Evolutionary conservation across 2,113 vertebrate genomes (phyloP), one percentile per base, ranked within the genome.

Genomic region (Phrynocephalus versicolor): DNA sequence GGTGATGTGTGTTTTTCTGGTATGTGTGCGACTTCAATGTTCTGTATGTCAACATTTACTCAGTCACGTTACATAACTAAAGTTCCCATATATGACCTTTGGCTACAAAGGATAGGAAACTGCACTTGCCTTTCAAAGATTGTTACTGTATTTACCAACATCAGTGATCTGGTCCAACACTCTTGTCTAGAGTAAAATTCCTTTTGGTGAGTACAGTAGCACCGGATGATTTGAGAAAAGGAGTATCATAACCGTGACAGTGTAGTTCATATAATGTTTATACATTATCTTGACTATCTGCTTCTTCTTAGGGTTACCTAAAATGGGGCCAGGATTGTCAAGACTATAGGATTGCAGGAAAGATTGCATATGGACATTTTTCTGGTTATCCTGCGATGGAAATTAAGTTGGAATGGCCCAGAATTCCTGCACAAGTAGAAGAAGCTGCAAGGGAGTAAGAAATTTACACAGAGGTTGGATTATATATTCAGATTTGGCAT

Each of bases 161-260:
- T 51, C 5, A 51, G 10, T 41, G 12, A 39, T 51, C 86, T 98
- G 91, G 94, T 94, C 69, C 96, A 97, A 84, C 97, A 98, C 85
- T 97, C 96, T 65, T 97, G 95, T 23, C 2, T 87, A 55, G 96
- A 97, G 84, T 96, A 41, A 97, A 97, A 89, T 97, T 97, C 87
- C 82, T 97, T 62, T 94, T 98, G 89, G 92, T 95, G 85, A 78
- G 96, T 79, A 98, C 95, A 94, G 97, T 89, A 87, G 95, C 89
- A 35, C 15, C 15, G 76, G 33, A 87, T 81, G 86, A 95, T 21
- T 51, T 95, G 39, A 96, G 83, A 75, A 57, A 57, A 58, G 14
- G 16, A 25, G 60, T 25, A 6, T 21, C 82, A 84, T 83, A 37
- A 0, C 78, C 86, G 74, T n/a, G 25, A 16, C 1, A 15, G 13